Evolutionary conservation across 2,113 vertebrate species (phyloP), one percentile per base, ranked within the genome.

Genomic region (Apteryx owenii): DNA sequence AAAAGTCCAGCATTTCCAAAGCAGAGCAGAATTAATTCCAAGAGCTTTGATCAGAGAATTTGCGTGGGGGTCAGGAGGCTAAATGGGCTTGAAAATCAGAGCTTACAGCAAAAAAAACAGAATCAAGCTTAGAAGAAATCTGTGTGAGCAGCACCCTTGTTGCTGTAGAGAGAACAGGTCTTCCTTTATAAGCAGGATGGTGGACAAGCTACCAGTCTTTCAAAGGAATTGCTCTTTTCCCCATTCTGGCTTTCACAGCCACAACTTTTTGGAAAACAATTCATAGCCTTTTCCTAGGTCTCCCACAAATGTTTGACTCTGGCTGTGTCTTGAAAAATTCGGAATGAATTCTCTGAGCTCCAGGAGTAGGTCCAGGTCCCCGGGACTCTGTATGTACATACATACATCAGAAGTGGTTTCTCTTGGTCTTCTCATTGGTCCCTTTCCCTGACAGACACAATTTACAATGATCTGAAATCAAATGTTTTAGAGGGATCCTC

Each of bases 41-140:
- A 88, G 84, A 80, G 94, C 86, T 97, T 91, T 95, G 78, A 73
- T 95, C 81, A 91, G 54, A 70, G 44, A 75, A 96, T 95, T 81
- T 97, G 87, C 26, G 66, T 10, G n/a, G 46, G 42, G 44, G 36
- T 68, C 75, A 89, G 48, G 62, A 79, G 87, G 33, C 31, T 68
- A 54, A 4, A 13, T 1, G 56, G 16, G 51, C n/a, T 76, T n/a
- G 81, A 77, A 70, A 91, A 96, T 60, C 71, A 66, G 77, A 89
- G 66, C 86, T 95, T 87, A 51, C 42, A 66, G 36, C 50, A 56
- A 71, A 64, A 48, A 73, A 93, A 87, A 29, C 85, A 50, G 21
- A 89, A 69, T 73, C 75, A 70, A 89, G 73, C 88, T 95, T 81
- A 79, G 87, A 69, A 61, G 51, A 89, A 93, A 89, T 93, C 46